Evolutionary conservation across 2,888 invertebrate genomes (phyloP), one percentile per base, ranked within the genome.

Genomic region (Chloromyia formosa): DNA sequence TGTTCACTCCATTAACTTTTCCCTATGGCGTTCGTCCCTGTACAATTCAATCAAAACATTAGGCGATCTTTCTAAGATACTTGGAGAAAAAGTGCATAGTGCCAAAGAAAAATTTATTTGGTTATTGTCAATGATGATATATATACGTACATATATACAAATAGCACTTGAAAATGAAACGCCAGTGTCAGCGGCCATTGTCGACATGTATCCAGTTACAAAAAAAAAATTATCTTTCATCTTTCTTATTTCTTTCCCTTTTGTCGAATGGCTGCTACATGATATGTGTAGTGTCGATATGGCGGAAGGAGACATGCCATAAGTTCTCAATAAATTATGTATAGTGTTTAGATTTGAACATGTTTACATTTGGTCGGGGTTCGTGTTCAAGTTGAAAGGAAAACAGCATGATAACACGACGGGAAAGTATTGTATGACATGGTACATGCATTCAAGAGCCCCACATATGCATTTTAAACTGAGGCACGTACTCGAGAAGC

Each of bases 1-100:
- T 84, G 83, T 81, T 81, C 84, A 82, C 82, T 82, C 83, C 83
- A 84, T 84, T 84, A 84, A 83, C 80, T 84, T 83, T 80, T 76
- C 78, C 27, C 27, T 35, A 35, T 35, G 27, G 27, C 27, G 27
- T 35, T 35, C 2, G 27, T 35, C 27, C 27, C 27, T 35, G 7
- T n/a, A n/a, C 7, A 4, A 35, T 35, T 35, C n/a, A n/a, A 35
- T 35, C 27, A 35, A 7, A 35, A 35, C 27, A 2, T 35, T 35
- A 35, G 7, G 27, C 27, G 27, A 35, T 35, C 27, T 35, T 35
- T 35, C 7, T 7, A 35, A 35, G 7, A 35, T 35, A 35, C 27
- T 35, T 35, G 27, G 7, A 35, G 27, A 7, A 35, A 35, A 35
- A 35, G 3, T 35, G 7, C 7, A 4, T 54, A 20, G 53, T 23